Percentiles rank a stretch among this genome's conserved stretches.
These are phyloP conservation scores for Anoura caudifer DNA, from an alignment of 2,113 vertebrate species.

Conservation along the genomic window DNA sequence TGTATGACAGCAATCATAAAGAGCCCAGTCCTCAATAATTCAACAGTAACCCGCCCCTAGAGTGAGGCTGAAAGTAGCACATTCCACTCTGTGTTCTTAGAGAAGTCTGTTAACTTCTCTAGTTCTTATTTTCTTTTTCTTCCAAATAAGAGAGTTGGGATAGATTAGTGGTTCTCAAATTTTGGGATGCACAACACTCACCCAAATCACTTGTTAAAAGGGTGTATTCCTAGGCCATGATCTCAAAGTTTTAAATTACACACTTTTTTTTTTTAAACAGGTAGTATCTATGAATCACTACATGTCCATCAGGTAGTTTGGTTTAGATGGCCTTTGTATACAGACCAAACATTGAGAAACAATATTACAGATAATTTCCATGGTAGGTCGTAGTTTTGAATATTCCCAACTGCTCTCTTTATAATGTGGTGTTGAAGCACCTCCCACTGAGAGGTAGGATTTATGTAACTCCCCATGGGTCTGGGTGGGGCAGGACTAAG, in stretches of 20 bases:
- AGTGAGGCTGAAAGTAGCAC: not conserved
- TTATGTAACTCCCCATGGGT: not conserved
- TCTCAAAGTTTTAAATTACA: not conserved
- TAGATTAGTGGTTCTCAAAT: not conserved
- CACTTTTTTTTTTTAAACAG: not conserved
- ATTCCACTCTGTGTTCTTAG: not conserved
- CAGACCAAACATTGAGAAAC: not conserved
- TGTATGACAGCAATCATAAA: not conserved
- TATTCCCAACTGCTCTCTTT: not conserved
- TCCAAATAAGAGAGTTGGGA: not conserved
- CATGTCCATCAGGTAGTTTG: not conserved
- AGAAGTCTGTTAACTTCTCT: not conserved
- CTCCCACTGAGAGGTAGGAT: not conserved
- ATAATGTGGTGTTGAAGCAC: not conserved
- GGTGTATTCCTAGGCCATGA: not conserved
- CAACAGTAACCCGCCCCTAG: not conserved
- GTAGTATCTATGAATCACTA: not conserved
- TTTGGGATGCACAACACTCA: not conserved
- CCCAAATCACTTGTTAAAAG: not conserved
- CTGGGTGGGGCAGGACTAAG: not conserved
- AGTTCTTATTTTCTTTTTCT: not conserved
- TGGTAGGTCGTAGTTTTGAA: not conserved
- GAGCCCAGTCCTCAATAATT: not conserved
- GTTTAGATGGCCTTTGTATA: not conserved
- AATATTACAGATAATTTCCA: not conserved